Evolutionary conservation across 2,113 vertebrate species (phyloP), one percentile per base, ranked within the genome.

Genomic region (Marmota flaviventris): DNA sequence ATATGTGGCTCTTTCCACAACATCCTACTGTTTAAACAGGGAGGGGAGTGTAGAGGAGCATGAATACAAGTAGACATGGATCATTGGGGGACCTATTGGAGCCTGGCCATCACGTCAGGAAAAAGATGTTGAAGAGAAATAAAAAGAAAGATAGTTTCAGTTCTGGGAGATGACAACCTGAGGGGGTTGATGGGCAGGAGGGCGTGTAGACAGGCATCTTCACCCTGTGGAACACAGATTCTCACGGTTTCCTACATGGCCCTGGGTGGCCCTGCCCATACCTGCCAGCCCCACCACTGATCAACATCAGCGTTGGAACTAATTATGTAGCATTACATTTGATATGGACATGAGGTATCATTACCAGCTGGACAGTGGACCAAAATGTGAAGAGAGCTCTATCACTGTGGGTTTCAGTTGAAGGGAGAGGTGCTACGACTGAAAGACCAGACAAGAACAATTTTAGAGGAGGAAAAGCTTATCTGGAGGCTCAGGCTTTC

Each of bases 241-340:
- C n/a, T 63, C 10, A 89, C 22, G 89, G 51, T n/a, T 85, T 85
- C 72, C 83, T n/a, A 51, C 4, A 9, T 32, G 32, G 85, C 94
- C 0, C 91, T 96, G 48, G 29, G 89, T 96, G 70, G 45, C 73
- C 95, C 98, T 97, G 86, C 84, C 48, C 48, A 18, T 22, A 39
- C 13, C 42, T 48, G 51, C 13, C 42, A 56, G 53, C 39, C 51
- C 18, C 39, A 51, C 92, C 88, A 3, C 63, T 97, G 97, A 97
- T 87, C 96, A 98, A 83, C 84, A 93, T 94, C 96, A 96, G 96
- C 97, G 97, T 97, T 97, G 97, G 97, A 98, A 96, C 88, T 98
- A 98, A 98, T 98, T 97, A 93, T 20, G 25, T 96, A 96, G 96
- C 97, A 98, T 98, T 98, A 97, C 81, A n/a, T 97, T 92, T 51